phyloP scores from a whole-genome alignment of 2,797 vertebrate genomes.

The Ceryle rudis region DNA sequence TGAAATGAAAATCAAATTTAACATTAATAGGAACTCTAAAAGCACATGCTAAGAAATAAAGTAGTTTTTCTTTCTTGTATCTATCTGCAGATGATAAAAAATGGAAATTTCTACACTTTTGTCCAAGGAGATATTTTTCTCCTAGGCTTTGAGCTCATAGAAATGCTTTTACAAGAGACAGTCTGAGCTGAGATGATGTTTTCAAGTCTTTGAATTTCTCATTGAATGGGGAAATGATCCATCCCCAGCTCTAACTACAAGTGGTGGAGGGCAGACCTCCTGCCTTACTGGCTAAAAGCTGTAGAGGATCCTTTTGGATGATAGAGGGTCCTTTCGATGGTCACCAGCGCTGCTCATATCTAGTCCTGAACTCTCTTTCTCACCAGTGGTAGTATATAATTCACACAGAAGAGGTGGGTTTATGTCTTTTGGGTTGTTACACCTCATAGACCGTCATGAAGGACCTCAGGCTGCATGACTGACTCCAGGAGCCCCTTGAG shows the following conservation, averaged over 20 bases:
- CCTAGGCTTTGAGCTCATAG: not conserved
- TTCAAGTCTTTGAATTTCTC: not conserved
- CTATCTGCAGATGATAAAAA: not conserved
- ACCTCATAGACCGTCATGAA: not conserved
- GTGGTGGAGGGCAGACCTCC: not conserved
- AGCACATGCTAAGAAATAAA: not conserved
- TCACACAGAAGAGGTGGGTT: not conserved
- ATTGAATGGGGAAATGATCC: not conserved
- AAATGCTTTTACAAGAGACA: not conserved
- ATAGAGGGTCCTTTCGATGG: not conserved
- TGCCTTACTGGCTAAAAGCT: not conserved
- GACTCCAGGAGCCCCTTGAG: not conserved
- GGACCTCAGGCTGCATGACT: not conserved
- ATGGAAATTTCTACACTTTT: not conserved
- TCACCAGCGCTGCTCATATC: not conserved
- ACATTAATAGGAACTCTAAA: not conserved
- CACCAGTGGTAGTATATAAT: not conserved
- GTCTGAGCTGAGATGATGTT: not conserved
- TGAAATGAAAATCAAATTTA: not conserved
- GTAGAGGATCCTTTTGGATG: not conserved
- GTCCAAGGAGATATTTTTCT: not conserved
- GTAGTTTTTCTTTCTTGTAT: not conserved
- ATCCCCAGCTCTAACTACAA: not conserved
- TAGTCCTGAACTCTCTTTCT: not conserved
- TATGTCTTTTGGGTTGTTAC: not conserved